Conservation (phyloP, 2,888 invertebrate genomes). For the Sipha maydis region DNA sequence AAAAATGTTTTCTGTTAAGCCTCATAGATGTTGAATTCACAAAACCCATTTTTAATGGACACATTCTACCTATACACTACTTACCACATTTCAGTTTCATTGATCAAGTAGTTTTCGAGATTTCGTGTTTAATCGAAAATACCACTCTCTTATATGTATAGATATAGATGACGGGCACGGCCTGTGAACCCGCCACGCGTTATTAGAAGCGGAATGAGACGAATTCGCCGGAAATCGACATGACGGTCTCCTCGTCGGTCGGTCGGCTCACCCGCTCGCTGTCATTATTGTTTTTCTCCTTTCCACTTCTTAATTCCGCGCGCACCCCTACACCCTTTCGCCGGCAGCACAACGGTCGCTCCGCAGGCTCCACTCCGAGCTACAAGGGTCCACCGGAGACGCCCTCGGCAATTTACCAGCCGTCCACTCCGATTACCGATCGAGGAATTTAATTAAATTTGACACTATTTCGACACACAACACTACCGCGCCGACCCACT, state of each 20-base stretch:
- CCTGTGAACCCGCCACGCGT: neutral
- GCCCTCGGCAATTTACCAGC: conserved; percentile 44
- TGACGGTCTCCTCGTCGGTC: neutral
- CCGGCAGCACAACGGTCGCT: neutral
- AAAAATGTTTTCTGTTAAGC: too few relatives aligned
- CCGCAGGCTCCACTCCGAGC: neutral
- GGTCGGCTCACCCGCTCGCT: neutral
- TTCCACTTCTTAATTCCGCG: conserved; percentile 40
- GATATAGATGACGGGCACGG: neutral
- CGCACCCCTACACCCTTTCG: neutral
- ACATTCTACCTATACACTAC: too few relatives aligned
- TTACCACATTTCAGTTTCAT: too few relatives aligned
- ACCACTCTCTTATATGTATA: too few relatives aligned
- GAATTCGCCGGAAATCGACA: conserved; percentile 7
- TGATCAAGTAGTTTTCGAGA: too few relatives aligned
- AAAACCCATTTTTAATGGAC: too few relatives aligned
- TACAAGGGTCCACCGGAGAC: neutral
- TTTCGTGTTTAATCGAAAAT: too few relatives aligned
- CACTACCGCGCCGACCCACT: neutral
- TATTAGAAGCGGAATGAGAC: conserved; percentile 3
- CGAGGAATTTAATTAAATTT: conserved; percentile 57
- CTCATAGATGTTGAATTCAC: too few relatives aligned
- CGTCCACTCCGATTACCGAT: conserved; percentile 52
- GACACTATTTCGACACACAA: conserved; percentile 31
- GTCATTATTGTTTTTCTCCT: conserved; percentile 49